Base-by-base conservation (phyloP, 2,888 invertebrate species). In the Parnassius orleans region DNA sequence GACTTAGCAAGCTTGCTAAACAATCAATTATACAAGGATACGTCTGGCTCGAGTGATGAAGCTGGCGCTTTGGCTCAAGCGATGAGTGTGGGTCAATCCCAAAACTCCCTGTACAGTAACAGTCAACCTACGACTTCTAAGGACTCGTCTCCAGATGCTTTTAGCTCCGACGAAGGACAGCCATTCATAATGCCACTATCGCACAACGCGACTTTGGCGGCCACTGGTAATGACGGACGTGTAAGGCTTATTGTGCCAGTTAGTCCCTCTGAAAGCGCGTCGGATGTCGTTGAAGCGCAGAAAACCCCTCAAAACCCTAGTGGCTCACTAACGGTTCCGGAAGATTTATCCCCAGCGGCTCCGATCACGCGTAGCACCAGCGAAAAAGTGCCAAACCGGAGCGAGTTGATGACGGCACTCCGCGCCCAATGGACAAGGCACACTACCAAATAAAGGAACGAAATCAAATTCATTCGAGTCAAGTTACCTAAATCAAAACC, bases 401-500 rank as follows among this genome's bases (percentile, higher is more conserved):
- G 95, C 83, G 96, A 97, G 79, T 93, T 96, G 80, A 96, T 97
- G 96, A 94, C 94, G 33, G 95, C 96, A 72, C 94, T 97, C 70
- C 92, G 97, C 69, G 95, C 95, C 9, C 94, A 95, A 67, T 97
- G 97, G 97, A 96, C 96, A 19, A 92, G 97, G 72, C 97, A 97
- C 79, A 97, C 97, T 42, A 97, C 97, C 44, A 97, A 97, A 87
- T 97, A 92, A 81, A 81, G 60, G 56, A 65, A 60, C 63, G 63
- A 62, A 63, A 66, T 46, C 68, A 12, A 19, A 12, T 52, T 64
- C 65, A 69, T 69, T 71, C 70, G 70, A 80, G 76, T 80, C 78
- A 71, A 73, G 78, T 76, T 79, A 81, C 77, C 77, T 58, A 43
- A 58, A 74, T 69, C 63, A 69, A 67, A 10, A 1, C 61, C 68